Conservation (phyloP, 2,113 vertebrate species). For the Ochotona curzoniae region DNA sequence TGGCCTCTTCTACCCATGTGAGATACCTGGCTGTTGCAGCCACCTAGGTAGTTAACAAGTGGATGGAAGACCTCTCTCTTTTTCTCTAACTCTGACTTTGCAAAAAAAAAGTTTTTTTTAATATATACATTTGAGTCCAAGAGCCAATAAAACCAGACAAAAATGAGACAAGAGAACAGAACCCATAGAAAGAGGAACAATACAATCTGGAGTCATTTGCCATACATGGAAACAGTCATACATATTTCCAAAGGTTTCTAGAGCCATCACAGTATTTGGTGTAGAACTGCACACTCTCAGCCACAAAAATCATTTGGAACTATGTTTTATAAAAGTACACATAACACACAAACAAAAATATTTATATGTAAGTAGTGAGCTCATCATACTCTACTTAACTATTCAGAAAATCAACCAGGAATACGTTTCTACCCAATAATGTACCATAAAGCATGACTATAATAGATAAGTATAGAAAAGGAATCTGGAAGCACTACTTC, state of each 20-base stretch:
- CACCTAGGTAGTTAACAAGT: no score
- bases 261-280: background rate
- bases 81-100: no score
- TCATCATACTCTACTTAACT: conserved; percentile 10
- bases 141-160: background rate
- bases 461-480: background rate
- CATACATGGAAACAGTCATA: background rate
- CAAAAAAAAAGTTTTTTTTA: no score
- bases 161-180: background rate
- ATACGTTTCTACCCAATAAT: background rate
- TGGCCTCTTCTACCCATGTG: no score
- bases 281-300: background rate
- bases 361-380: background rate
- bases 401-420: conserved; percentile 20
- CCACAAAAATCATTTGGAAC: conserved; percentile 44
- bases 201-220: background rate
- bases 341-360: conserved; percentile 10
- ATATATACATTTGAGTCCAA: background rate
- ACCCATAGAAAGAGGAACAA: background rate
- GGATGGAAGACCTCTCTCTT: no score
- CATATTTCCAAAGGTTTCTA: background rate
- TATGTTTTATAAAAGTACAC: background rate
- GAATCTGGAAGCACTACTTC: conserved; percentile 68
- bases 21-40: no score
- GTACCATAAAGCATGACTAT: background rate